A percentile compares a stretch with the other conserved stretches of the same genome.
Conservation (phyloP, 2,797 vertebrate species). For the Pogonophryne albipinna region DNA sequence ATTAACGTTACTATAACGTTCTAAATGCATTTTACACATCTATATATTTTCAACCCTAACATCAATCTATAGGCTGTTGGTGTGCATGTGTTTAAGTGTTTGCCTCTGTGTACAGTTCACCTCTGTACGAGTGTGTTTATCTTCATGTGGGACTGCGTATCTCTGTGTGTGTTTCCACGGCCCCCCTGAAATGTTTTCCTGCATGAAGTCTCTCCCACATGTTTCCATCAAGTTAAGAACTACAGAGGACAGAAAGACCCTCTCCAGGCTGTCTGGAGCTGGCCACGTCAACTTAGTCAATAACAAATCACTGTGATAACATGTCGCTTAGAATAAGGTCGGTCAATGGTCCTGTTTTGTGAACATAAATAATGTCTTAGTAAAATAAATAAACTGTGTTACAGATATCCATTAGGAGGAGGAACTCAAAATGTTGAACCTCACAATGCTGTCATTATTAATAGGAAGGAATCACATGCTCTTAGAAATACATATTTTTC, state of each 20-base stretch:
- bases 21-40: slow-evolving; percentile 43
- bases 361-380: too few relatives aligned
- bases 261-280: slow-evolving; percentile 6
- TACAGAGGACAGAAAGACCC: slow-evolving; percentile 23
- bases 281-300: slow-evolving; percentile 1
- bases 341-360: neutral
- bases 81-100: slow-evolving; percentile 21
- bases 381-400: too few relatives aligned
- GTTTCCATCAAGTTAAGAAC: slow-evolving; percentile 37
- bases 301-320: neutral
- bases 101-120: slow-evolving; percentile 20
- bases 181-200: slow-evolving; percentile 52
- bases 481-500: too few relatives aligned
- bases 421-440: too few relatives aligned
- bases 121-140: slow-evolving; percentile 41
- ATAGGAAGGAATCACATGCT: too few relatives aligned
- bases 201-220: slow-evolving; percentile 38
- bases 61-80: slow-evolving; percentile 29
- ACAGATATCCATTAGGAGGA: too few relatives aligned
- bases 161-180: slow-evolving; percentile 38
- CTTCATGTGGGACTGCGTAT: slow-evolving; percentile 18
- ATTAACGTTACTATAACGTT: slow-evolving; percentile 43
- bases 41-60: slow-evolving; percentile 39
- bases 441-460: too few relatives aligned
- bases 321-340: neutral